Conservation (phyloP, 2,888 invertebrate genomes). For the Caenorhabditis sulstoni region DNA sequence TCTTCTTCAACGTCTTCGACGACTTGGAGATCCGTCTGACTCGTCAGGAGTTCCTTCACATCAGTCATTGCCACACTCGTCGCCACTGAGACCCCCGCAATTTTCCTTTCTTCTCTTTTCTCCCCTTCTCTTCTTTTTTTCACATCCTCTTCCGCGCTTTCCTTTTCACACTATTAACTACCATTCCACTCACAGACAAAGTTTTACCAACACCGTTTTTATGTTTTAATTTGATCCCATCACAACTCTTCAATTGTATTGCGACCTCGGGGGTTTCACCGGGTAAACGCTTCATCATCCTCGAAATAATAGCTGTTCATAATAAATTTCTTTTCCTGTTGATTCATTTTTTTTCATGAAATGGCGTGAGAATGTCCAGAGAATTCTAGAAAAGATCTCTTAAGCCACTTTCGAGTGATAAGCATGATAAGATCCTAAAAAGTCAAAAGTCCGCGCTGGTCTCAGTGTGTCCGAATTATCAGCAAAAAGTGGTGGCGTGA, state of each 20-base stretch:
- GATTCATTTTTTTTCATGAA: not conserved
- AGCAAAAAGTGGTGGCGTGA: not conserved
- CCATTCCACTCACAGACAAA: constrained; percentile 22
- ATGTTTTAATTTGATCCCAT: no score
- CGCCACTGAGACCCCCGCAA: constrained; percentile 51
- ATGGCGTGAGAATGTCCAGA: no score
- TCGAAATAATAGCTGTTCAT: constrained; percentile 17
- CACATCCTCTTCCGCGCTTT: constrained; percentile 4
- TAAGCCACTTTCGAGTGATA: no score
- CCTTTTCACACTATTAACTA: constrained; percentile 1
- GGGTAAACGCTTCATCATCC: constrained; percentile 6
- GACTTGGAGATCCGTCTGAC: constrained; percentile 66
- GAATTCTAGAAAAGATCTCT: no score
- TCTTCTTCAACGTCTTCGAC: constrained; percentile 74
- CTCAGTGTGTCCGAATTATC: not conserved
- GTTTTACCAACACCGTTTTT: not conserved
- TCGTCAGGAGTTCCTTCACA: constrained; percentile 73
- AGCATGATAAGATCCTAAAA: no score
- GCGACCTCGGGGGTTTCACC: constrained; percentile 12
- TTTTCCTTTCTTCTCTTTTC: not conserved
- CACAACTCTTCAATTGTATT: not conserved
- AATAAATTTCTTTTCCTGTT: constrained; percentile 9
- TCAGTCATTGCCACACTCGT: constrained; percentile 68
- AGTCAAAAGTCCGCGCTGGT: no score
- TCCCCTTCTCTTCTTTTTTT: constrained; percentile 11